phyloP scores from a whole-genome alignment of 2,113 vertebrate genomes.

The Microtus richardsoni region DNA sequence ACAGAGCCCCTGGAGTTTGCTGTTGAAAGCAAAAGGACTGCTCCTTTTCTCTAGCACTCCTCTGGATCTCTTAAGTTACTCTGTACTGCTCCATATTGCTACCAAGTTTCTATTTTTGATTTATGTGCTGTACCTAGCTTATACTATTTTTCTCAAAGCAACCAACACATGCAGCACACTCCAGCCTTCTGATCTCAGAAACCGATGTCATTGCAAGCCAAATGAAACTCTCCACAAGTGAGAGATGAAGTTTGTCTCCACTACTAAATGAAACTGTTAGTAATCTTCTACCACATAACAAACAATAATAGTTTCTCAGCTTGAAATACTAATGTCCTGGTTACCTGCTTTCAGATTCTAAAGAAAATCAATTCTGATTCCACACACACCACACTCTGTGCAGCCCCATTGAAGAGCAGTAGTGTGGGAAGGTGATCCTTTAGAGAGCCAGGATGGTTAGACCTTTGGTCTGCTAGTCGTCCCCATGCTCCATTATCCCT shows the following conservation, averaged over 20 bases:
- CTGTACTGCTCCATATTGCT: neutral
- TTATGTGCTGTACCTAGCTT: neutral
- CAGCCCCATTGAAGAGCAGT: too few species aligned
- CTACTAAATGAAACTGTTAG: neutral
- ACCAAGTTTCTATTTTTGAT: neutral
- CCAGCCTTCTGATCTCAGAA: neutral
- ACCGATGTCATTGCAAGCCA: too few species aligned
- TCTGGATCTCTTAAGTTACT: neutral
- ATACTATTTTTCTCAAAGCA: neutral
- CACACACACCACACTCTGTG: too few species aligned
- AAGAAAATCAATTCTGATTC: neutral
- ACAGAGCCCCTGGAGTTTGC: neutral
- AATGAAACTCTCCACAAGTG: neutral
- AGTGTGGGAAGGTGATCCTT: neutral
- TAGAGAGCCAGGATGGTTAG: neutral
- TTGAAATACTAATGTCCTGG: neutral
- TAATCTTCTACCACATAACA: neutral
- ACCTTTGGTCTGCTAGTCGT: neutral
- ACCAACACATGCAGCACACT: neutral
- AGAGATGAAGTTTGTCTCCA: neutral
- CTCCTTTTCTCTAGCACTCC: neutral
- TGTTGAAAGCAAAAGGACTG: neutral
- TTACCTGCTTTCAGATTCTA: neutral
- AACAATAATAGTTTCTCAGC: neutral
- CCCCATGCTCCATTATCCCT: too few species aligned